phyloP scores from a whole-genome alignment of 2,113 vertebrate genomes.

The Labrus mixtus region DNA sequence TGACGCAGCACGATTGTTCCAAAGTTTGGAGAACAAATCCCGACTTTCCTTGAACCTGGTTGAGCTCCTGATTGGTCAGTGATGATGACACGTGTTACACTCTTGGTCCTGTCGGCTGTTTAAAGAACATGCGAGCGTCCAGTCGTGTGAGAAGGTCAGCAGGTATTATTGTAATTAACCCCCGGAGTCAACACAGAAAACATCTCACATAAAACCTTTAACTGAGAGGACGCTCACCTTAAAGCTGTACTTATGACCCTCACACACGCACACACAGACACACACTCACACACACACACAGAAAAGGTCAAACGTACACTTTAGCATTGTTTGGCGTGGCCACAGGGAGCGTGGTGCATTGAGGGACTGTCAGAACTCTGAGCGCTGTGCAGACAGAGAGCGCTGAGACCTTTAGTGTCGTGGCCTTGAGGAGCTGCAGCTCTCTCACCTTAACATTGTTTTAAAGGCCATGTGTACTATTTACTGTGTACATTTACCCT shows the following conservation, averaged over 20 bases:
- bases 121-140: constrained; percentile 31
- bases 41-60: neutral
- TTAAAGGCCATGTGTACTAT: constrained; percentile 83
- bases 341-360: constrained; percentile 63
- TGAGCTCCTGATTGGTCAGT: neutral
- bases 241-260: constrained; percentile 64
- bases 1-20: too few species aligned
- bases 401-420: constrained; percentile 82
- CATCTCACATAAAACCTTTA: constrained; percentile 41
- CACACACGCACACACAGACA: constrained; percentile 27
- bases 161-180: constrained; percentile 74
- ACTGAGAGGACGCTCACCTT: constrained; percentile 47
- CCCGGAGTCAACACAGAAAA: constrained; percentile 56
- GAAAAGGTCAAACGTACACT: constrained; percentile 81
- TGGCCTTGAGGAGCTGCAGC: constrained; percentile 68
- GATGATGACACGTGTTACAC: constrained; percentile 1
- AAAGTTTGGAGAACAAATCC: neutral
- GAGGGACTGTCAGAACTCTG: constrained; percentile 80
- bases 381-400: constrained; percentile 69
- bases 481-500: constrained; percentile 79
- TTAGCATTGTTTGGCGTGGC: constrained; percentile 63
- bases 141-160: constrained; percentile 71
- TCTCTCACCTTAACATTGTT: constrained; percentile 76
- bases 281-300: constrained; percentile 12
- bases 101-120: neutral